Evolutionary conservation across 2,113 vertebrate species (phyloP).

Genomic region (Anolis sagrei): DNA sequence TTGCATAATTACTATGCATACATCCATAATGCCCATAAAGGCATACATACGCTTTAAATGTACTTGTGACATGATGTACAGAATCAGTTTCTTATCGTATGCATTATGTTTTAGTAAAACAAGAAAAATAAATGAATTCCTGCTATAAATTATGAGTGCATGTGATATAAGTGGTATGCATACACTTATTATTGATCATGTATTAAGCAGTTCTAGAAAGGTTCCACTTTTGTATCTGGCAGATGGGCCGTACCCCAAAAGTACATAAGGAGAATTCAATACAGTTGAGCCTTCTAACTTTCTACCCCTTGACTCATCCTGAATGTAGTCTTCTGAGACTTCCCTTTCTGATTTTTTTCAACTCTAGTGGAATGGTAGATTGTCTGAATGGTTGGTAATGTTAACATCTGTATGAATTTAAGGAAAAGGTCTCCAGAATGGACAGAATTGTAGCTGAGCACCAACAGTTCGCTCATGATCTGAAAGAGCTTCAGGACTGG

Average conservation of each 20-base stretch:
- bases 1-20: background rate
- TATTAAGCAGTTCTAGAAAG: background rate
- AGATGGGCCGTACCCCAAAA: background rate
- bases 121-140: background rate
- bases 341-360: conserved; percentile 23
- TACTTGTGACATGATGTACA: background rate
- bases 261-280: background rate
- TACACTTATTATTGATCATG: background rate
- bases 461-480: conserved; percentile 87
- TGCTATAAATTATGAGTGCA: background rate
- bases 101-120: background rate
- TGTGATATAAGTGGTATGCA: background rate
- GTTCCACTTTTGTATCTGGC: background rate
- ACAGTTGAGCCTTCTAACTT: background rate
- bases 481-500: conserved; percentile 95
- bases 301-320: background rate
- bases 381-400: conserved; percentile 8
- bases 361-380: conserved; percentile 13
- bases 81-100: background rate
- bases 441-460: conserved; percentile 92
- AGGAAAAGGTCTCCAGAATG: conserved; percentile 94
- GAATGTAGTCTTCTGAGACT: conserved; percentile 26
- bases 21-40: background rate
- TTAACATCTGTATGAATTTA: conserved; percentile 61
- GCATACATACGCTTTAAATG: background rate